phyloP scores from a whole-genome alignment of 2,797 vertebrate species.

The Dicrostonyx torquatus region DNA sequence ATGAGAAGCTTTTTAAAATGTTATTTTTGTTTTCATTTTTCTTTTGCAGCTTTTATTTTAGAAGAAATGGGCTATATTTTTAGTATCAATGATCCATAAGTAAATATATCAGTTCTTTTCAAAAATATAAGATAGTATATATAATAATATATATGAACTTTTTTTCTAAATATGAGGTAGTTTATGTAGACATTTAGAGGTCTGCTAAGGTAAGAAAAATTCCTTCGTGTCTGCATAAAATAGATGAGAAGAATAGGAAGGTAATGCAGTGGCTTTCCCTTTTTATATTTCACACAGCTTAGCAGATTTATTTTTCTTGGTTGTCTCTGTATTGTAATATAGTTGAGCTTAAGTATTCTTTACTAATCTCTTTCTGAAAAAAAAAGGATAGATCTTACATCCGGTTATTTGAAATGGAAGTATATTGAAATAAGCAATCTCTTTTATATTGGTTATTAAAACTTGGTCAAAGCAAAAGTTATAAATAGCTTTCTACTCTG shows the following conservation, averaged over 20 bases:
- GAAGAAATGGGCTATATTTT: background rate
- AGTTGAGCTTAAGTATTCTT: conserved; percentile 64
- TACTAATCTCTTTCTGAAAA: background rate
- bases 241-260: conserved; percentile 55
- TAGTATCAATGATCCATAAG: background rate
- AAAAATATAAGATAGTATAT: background rate
- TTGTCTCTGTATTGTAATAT: conserved; percentile 67
- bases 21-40: conserved; percentile 29
- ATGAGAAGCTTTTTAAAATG: background rate
- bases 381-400: conserved; percentile 43
- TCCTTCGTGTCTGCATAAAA: conserved; percentile 20
- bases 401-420: conserved; percentile 51
- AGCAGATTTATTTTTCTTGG: conserved; percentile 62
- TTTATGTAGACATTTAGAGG: background rate
- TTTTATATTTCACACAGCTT: conserved; percentile 62
- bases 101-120: background rate
- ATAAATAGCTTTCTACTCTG: conserved; percentile 9
- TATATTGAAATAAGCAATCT: conserved; percentile 27
- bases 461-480: conserved; percentile 42
- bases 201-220: conserved; percentile 36
- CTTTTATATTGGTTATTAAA: conserved; percentile 61
- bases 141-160: background rate
- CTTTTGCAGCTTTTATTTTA: conserved; percentile 1
- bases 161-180: background rate
- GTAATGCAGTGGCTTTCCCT: conserved; percentile 47